Base-by-base conservation (phyloP, 2,888 invertebrate genomes). In the Atethmia centrago region DNA sequence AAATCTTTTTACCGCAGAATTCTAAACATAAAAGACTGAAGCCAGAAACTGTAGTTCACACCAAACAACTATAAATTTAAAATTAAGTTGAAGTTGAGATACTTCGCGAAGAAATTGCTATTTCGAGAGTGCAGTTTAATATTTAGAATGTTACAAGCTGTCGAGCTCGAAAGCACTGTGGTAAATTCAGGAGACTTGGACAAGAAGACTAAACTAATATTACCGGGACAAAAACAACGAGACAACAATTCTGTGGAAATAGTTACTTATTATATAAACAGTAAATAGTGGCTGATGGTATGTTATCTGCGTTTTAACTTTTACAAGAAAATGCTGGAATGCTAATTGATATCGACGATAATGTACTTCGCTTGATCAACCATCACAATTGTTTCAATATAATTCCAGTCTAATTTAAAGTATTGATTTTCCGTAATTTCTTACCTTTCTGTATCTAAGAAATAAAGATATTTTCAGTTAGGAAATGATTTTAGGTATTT, bases 71-170 rank as follows among this genome's bases (percentile, higher is more conserved):
- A 79, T 79, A 83, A 85, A 87, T 86, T 85, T 80, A 80, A 83
- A 88, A 85, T 85, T 83, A 84, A 83, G 80, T 86, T 85, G 75
- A 74, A 86, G 87, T 81, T 84, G 83, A 71, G 77, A 83, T 80
- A 80, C 80, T 85, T 85, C 63, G 76, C 77, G 68, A 65, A 80
- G 83, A 83, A 85, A 86, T 82, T 79, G 85, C 85, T 79, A 84
- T 85, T 85, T 85, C 74, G 74, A 75, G 79, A 83, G 82, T 82
- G 84, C 76, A 81, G 83, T 87, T 88, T 87, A 87, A 88, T 89
- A 88, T 89, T 89, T 85, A 86, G 83, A 78, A 85, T 78, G 81
- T 80, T 76, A 84, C 85, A 84, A 82, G 79, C 80, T 87, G 85
- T 83, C 88, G 84, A 80, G 80, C 79, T 67, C 82, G 83, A 81